Percentiles rank a stretch among this genome's conserved stretches.
These are phyloP conservation scores for Etheostoma cragini DNA, from an alignment of 2,113 vertebrate genomes.

Conservation along the genomic window DNA sequence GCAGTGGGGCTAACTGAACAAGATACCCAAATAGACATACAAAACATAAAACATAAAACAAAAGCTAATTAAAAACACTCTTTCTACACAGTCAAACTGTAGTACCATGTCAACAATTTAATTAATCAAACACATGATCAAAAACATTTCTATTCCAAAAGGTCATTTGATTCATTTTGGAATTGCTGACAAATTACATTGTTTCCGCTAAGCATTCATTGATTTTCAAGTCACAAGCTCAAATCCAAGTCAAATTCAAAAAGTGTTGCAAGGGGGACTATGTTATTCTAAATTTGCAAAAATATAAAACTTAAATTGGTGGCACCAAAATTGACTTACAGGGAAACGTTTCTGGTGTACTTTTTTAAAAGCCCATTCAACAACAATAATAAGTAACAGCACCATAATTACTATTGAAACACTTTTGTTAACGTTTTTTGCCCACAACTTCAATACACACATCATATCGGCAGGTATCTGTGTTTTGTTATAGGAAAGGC, in stretches of 20 bases:
- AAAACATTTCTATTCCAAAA: neutral
- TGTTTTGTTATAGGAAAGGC: no score
- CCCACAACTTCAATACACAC: no score
- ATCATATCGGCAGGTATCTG: no score
- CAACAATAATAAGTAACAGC: no score
- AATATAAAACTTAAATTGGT: neutral
- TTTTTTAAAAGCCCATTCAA: no score
- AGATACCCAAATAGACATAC: neutral
- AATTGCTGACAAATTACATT: neutral
- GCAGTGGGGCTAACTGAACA: neutral
- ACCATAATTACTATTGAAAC: no score
- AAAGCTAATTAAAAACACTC: neutral
- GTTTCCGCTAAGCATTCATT: neutral
- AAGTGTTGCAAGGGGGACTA: neutral
- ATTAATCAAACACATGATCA: neutral
- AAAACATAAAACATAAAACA: neutral
- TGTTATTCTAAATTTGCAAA: neutral
- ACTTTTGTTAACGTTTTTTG: no score
- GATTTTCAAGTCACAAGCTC: neutral
- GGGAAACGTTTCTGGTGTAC: no score
- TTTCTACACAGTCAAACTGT: neutral
- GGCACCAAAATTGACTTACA: no score
- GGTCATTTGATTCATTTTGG: neutral
- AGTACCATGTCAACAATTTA: neutral
- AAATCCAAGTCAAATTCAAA: neutral